These are phyloP conservation scores for Xestia sexstrigata DNA, from an alignment of 2,888 invertebrate genomes.

Conservation along the genomic window DNA sequence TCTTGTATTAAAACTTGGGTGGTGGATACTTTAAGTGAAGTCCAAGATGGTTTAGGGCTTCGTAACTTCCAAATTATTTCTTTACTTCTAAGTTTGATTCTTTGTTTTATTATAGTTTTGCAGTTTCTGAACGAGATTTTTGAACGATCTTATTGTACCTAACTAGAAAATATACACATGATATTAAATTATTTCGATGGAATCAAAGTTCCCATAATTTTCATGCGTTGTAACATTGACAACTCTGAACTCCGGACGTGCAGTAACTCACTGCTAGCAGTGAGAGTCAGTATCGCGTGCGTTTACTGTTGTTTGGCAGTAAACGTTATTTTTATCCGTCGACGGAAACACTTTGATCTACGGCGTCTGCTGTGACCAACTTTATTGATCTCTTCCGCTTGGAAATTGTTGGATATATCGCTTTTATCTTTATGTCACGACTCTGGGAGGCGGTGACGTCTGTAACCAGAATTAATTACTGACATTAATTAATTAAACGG, in stretches of 20 bases:
- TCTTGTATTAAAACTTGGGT: conserved; percentile 21
- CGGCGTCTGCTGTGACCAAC: conserved; percentile 61
- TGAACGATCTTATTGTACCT: background rate
- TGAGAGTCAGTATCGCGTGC: conserved; percentile 46
- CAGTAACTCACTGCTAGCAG: conserved; percentile 34
- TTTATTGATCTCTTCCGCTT: conserved; percentile 73
- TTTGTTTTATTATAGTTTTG: background rate
- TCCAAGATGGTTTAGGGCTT: conserved; percentile 17
- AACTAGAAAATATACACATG: background rate
- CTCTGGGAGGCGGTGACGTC: conserved; percentile 4
- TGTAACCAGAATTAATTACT: conserved; percentile 18
- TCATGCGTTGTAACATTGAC: background rate
- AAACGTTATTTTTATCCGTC: conserved; percentile 80
- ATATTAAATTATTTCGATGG: background rate
- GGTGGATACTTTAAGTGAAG: conserved; percentile 1
- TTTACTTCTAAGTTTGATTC: background rate
- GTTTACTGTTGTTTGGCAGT: conserved; percentile 77
- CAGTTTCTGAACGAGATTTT: background rate
- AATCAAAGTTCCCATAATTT: background rate
- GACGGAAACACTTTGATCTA: conserved; percentile 71
- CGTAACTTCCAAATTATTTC: background rate
- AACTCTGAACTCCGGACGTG: background rate
- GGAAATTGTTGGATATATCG: conserved; percentile 26
- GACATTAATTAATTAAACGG: conserved; percentile 20
- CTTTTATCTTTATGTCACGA: conserved; percentile 42